These are phyloP conservation scores for Masnerella sp. DNA, from an alignment of 2,888 invertebrate species.

Conservation along the genomic window DNA sequence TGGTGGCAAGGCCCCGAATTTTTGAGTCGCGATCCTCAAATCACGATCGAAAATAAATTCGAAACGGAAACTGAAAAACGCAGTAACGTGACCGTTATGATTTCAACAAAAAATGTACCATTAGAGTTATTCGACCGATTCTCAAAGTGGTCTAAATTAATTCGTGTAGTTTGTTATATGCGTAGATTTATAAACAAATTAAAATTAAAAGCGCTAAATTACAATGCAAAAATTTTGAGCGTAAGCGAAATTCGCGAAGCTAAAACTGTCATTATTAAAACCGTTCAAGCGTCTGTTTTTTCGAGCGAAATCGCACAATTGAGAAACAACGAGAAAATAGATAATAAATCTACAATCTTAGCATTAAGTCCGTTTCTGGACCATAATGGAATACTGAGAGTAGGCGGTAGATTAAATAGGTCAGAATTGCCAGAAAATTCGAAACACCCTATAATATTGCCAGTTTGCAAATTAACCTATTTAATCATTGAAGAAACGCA, in stretches of 20 bases:
- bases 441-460: conserved; percentile 20
- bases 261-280: no score
- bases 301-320: background rate
- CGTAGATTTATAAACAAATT: background rate
- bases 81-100: no score
- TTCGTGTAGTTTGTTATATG: conserved; percentile 6
- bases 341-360: conserved; percentile 41
- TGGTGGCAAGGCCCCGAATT: background rate
- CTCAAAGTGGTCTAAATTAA: background rate
- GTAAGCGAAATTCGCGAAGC: no score
- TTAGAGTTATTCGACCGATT: background rate
- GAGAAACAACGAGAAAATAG: background rate
- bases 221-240: no score
- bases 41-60: background rate
- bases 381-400: conserved; percentile 6
- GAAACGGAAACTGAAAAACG: background rate
- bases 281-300: no score
- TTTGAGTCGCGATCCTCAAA: background rate
- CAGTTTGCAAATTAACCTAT: conserved; percentile 13
- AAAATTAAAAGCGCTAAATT: no score
- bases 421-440: conserved; percentile 3
- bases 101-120: background rate
- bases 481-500: conserved; percentile 19
- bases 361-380: conserved; percentile 18
- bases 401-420: conserved; percentile 32